A percentile compares a stretch with the other conserved stretches of the same genome.
phyloP scores from a whole-genome alignment of 1,140 invertebrate species.

The Drosophila parvula region DNA sequence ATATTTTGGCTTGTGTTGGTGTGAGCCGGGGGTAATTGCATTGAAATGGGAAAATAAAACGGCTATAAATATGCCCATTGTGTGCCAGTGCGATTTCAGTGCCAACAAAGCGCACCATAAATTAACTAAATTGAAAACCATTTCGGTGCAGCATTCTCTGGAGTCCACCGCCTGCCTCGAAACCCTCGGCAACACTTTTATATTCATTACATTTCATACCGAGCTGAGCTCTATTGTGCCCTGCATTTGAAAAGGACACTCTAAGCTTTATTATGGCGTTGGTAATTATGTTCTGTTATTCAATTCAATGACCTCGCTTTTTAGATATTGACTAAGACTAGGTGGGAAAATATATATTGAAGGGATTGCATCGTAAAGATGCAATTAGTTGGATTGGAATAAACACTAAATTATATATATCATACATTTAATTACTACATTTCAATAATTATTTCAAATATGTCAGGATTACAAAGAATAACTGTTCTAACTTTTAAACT shows the following conservation, averaged over 20 bases:
- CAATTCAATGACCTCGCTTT: background rate
- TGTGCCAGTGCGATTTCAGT: slow-evolving; percentile 46
- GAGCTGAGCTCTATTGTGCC: slow-evolving; percentile 35
- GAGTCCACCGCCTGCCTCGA: background rate
- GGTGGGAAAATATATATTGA: background rate
- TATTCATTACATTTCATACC: slow-evolving; percentile 66
- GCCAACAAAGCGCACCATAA: slow-evolving; percentile 70
- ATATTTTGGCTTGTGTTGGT: slow-evolving; percentile 15
- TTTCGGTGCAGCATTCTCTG: slow-evolving; percentile 47
- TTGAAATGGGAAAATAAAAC: slow-evolving; percentile 77
- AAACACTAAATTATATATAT: background rate
- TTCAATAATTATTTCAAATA: too few relatives aligned
- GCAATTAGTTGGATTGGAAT: background rate
- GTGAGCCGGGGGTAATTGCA: slow-evolving; percentile 57
- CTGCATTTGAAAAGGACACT: slow-evolving; percentile 15
- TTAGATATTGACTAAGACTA: background rate
- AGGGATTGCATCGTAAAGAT: background rate
- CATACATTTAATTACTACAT: background rate
- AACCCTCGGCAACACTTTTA: slow-evolving; percentile 60
- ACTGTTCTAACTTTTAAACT: background rate
- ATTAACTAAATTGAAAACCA: slow-evolving; percentile 79
- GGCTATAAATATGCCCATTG: slow-evolving; percentile 73
- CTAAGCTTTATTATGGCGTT: slow-evolving; percentile 15
- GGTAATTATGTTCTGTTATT: slow-evolving; percentile 18
- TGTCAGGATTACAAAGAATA: background rate